phyloP scores from a whole-genome alignment of 2,888 invertebrate species.

The Acanthosepion esculentum region DNA sequence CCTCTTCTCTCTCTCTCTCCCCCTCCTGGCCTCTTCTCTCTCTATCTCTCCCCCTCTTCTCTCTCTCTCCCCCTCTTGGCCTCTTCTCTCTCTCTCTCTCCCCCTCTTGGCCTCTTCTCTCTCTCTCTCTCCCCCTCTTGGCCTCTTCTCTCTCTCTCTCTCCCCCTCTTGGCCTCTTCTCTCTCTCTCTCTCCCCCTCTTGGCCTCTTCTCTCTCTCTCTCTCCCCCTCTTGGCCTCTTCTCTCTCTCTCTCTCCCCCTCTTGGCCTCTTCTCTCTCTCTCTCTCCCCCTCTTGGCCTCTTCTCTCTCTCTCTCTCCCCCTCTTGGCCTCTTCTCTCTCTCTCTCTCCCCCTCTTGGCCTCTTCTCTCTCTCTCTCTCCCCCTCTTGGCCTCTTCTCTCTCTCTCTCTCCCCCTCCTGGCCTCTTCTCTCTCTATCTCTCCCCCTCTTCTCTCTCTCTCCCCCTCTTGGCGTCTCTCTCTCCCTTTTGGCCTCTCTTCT shows the following conservation, averaged over 20 bases:
- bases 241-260: no score
- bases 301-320: not conserved
- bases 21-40: no score
- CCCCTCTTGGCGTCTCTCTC: no score
- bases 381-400: not conserved
- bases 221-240: no score
- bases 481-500: not conserved
- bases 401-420: not conserved
- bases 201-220: not conserved
- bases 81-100: not conserved
- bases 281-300: not conserved
- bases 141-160: no score
- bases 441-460: no score
- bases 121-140: no score
- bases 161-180: not conserved
- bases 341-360: rapidly evolving
- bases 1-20: no score
- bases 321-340: not conserved
- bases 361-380: not conserved
- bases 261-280: not conserved
- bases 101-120: no score
- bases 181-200: not conserved
- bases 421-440: not conserved
- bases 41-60: not conserved
- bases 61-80: not conserved